Conservation (phyloP, 2,888 invertebrate species). For the Phaonia tiefii region DNA sequence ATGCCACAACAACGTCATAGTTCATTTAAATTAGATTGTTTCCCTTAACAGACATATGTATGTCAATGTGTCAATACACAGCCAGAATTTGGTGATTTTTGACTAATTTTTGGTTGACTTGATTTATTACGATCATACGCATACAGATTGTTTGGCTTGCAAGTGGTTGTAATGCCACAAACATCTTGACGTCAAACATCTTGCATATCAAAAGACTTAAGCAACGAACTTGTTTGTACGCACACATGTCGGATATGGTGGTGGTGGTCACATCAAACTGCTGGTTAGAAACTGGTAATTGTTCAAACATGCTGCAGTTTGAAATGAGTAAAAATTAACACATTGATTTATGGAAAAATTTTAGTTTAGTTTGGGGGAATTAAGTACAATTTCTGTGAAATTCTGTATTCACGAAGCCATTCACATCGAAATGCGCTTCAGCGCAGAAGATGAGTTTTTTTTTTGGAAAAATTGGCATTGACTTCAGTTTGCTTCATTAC, state of each 20-base stretch:
- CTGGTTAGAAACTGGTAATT: too few species aligned
- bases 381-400: too few species aligned
- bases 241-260: not conserved
- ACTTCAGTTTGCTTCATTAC: too few species aligned
- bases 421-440: too few species aligned
- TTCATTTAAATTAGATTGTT: constrained; percentile 16
- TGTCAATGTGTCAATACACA: constrained; percentile 12
- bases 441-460: too few species aligned
- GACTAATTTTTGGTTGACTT: not conserved
- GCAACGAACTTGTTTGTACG: not conserved
- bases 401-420: too few species aligned
- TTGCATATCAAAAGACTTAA: constrained; percentile 26
- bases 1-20: constrained; percentile 28
- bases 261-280: not conserved
- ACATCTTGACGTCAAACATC: not conserved
- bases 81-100: not conserved
- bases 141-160: not conserved
- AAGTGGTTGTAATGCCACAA: not conserved
- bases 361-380: too few species aligned
- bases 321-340: not conserved
- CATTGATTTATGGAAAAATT: too few species aligned
- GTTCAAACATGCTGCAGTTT: constrained; percentile 19
- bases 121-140: constrained; percentile 5
- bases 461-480: too few species aligned
- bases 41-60: constrained; percentile 2